Evolutionary conservation across 2,888 invertebrate genomes (phyloP), one percentile per base, ranked within the genome.

Genomic region (Lasioglossum morio): DNA sequence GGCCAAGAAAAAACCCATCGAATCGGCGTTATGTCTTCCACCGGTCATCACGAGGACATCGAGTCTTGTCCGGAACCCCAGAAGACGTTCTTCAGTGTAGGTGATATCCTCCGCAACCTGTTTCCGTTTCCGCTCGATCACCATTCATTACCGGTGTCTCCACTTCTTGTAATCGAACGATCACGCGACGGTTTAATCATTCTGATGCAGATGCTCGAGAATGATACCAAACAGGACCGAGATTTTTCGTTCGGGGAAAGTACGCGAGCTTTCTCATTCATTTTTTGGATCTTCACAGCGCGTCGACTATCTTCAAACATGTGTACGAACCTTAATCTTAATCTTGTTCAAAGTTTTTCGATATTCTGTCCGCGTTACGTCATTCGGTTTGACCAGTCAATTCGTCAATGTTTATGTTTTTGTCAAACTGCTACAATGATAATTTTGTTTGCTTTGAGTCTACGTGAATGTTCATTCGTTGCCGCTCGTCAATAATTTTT

Each of bases 11-110:
- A 53, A 57, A 74, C 37, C 12, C 7, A 14, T 40, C 14, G n/a
- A 72, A n/a, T 53, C 34, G 23, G 40, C 12, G 40, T 8, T 16
- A 89, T 90, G 90, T 72, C 80, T n/a, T 46, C 76, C 14, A 57
- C n/a, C 57, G 77, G 27, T 12, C 86, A 72, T 16, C 82, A 87
- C 60, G 86, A 84, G 72, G 82, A 87, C 75, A 87, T 89, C 74
- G 77, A 79, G 66, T 40, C 86, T 66, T 87, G 74, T 10, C 82
- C 88, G 4, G 86, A 89, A 27, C n/a, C 84, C 10, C 72, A 70
- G 46, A 19, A n/a, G 12, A 43, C 46, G 27, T 85, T 88, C 63
- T 73, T 77, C 19, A 60, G 60, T 12, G 89, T 90, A 89, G 30
- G 84, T 90, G 69, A 74, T 40, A 12, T 19, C 23, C 53, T n/a